Evolutionary conservation across 2,797 vertebrate species (phyloP).

Genomic region (Buceros bicornis): DNA sequence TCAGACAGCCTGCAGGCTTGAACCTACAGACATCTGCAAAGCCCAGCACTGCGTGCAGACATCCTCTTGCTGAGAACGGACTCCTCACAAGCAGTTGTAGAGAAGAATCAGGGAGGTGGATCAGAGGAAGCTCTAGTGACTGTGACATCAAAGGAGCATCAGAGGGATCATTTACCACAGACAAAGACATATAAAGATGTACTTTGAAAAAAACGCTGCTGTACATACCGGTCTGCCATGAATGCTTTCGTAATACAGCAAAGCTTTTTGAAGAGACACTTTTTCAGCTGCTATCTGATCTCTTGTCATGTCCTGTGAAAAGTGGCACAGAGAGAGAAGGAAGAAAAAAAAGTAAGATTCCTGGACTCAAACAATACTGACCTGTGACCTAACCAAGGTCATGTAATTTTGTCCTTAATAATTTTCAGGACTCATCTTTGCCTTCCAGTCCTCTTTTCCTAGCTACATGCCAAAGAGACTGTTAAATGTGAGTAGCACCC

Average conservation of each 20-base stretch:
- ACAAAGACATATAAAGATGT: background rate
- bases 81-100: background rate
- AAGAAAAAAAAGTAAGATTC: background rate
- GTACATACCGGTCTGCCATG: conserved; percentile 94
- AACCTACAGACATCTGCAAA: background rate
- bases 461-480: background rate
- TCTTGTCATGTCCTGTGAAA: conserved; percentile 94
- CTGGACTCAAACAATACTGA: background rate
- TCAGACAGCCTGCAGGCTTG: background rate
- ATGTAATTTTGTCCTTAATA: background rate
- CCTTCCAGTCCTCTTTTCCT: background rate
- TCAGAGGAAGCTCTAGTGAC: background rate
- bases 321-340: background rate
- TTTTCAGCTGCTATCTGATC: conserved; percentile 96
- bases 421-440: background rate
- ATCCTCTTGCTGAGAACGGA: background rate
- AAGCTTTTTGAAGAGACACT: conserved; percentile 93
- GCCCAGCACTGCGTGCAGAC: background rate
- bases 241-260: conserved; percentile 94
- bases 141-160: background rate
- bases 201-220: background rate
- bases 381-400: background rate
- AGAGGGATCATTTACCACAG: background rate
- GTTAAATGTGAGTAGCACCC: background rate
- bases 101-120: background rate